phyloP scores from a whole-genome alignment of 2,113 vertebrate species.

The Noturus placidus region DNA sequence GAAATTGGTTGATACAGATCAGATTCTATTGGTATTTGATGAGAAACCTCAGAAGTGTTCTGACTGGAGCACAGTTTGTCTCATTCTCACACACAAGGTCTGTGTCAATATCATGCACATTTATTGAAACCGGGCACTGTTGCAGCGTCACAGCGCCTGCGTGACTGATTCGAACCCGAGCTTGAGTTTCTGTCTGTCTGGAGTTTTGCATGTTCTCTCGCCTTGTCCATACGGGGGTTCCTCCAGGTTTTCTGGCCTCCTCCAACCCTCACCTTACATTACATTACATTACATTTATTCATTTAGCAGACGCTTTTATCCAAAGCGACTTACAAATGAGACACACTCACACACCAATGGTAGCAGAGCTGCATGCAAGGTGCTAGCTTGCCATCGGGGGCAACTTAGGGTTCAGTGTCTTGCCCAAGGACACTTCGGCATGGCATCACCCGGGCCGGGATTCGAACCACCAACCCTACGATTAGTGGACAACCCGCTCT shows the following conservation, averaged over 20 bases:
- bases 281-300: no score
- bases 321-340: no score
- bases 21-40: not conserved
- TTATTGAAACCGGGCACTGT: not conserved
- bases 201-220: not conserved
- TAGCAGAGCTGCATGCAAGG: no score
- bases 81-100: not conserved
- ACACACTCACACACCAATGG: no score
- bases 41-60: not conserved
- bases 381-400: no score
- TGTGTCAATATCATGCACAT: not conserved
- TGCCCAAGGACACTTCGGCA: no score
- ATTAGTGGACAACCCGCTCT: no score
- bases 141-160: not conserved
- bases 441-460: no score
- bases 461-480: no score
- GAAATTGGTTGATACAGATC: not conserved
- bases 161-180: not conserved
- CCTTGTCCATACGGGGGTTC: not conserved
- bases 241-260: not conserved
- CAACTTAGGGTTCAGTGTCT: no score
- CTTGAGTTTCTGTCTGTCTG: not conserved
- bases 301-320: no score
- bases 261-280: no score
- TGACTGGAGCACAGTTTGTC: not conserved